phyloP scores from a whole-genome alignment of 2,888 invertebrate species.

The Ctena decussata region DNA sequence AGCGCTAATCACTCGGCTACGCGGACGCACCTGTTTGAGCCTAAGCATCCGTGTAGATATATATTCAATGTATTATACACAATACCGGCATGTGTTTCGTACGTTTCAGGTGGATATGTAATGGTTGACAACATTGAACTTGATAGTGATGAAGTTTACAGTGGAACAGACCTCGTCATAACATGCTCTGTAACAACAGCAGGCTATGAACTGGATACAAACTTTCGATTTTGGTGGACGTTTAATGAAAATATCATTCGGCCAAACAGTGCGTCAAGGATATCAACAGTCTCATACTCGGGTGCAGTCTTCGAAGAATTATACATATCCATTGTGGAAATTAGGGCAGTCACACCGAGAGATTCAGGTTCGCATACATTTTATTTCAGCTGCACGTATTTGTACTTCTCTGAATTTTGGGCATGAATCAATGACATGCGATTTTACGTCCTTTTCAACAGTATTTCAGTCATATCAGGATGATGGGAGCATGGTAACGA shows the following conservation, averaged over 20 bases:
- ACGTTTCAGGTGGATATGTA: slow-evolving; percentile 47
- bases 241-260: slow-evolving; percentile 30
- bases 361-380: slow-evolving; percentile 23
- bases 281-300: background rate
- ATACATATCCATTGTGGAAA: slow-evolving; percentile 18
- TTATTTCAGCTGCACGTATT: too few relatives aligned
- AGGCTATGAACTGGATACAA: slow-evolving; percentile 20
- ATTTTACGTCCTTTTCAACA: too few relatives aligned
- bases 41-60: too few relatives aligned
- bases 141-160: slow-evolving; percentile 24
- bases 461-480: too few relatives aligned
- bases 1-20: too few relatives aligned
- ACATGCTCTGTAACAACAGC: slow-evolving; percentile 41
- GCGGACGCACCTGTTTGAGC: too few relatives aligned
- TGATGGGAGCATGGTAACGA: too few relatives aligned
- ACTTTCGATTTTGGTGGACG: slow-evolving; percentile 51
- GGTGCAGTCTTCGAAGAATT: slow-evolving; percentile 18
- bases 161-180: slow-evolving; percentile 32
- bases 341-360: slow-evolving; percentile 20
- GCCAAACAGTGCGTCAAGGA: slow-evolving; percentile 41
- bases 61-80: too few relatives aligned
- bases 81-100: too few relatives aligned
- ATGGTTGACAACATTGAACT: background rate
- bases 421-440: too few relatives aligned
- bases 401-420: too few relatives aligned